phyloP scores from a whole-genome alignment of 2,888 invertebrate genomes.

The Callosobruchus maculatus region DNA sequence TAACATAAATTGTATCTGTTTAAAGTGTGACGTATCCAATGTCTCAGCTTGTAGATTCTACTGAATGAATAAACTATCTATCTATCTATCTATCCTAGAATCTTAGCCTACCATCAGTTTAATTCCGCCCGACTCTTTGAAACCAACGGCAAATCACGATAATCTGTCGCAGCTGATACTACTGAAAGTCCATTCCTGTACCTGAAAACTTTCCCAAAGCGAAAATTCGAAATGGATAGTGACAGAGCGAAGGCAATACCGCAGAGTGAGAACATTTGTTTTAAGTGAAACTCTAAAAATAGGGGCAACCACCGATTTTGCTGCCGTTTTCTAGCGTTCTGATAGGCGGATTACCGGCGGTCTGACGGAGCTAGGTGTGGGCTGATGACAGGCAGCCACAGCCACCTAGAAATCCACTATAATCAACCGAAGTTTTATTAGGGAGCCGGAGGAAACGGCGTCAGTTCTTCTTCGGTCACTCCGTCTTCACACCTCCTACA shows the following conservation, averaged over 20 bases:
- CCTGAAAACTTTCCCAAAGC: neutral
- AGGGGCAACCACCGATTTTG: neutral
- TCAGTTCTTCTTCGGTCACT: neutral
- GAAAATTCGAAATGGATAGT: neutral
- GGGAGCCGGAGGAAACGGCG: neutral
- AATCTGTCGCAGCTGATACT: no score
- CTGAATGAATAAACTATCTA: no score
- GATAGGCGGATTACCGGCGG: neutral
- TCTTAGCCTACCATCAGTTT: no score
- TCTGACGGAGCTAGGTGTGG: neutral
- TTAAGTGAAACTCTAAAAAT: neutral
- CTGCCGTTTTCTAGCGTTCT: neutral
- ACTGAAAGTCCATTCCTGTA: neutral
- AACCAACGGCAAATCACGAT: no score
- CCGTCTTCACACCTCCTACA: neutral
- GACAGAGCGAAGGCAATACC: neutral
- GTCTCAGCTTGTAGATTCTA: no score
- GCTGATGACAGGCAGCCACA: neutral
- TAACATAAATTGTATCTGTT: no score
- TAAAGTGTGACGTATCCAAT: no score
- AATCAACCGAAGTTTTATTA: neutral
- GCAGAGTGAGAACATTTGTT: neutral
- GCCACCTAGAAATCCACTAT: neutral
- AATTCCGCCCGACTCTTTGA: no score
- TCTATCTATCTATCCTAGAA: no score